Evolutionary conservation across 1,140 invertebrate genomes (phyloP), one percentile per base, ranked within the genome.

Genomic region (Papilio polytes): DNA sequence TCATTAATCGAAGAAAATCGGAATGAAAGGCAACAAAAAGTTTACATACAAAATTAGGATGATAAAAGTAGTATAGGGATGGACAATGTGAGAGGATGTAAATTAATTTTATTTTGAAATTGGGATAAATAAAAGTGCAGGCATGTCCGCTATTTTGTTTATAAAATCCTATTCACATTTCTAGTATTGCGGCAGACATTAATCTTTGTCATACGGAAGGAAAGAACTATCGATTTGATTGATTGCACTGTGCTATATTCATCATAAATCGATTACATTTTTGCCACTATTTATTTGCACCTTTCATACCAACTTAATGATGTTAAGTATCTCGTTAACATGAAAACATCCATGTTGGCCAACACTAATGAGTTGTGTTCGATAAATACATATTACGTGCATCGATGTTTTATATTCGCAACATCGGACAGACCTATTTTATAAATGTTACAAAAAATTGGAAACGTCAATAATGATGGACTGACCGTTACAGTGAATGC

Each of bases 401-500:
- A 70, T 70, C 63, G 63, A 70, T 70, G 15, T 70, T 70, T 63
- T 22, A 22, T 63, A 12, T 70, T 70, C 26, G 63, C 15, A 70
- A 70, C 63, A 31, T 70, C 12, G 26, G 6, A 31, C 63, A 70
- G 10, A 13, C 63, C 13, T 70, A 70, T 31, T 70, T 70, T 13
- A 22, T 22, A 22, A 70, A 15, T 31, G 63, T 70, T 70, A 70
- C 26, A 70, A 70, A 70, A 70, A 70, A 70, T 70, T 70, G 26
- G 22, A 70, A 70, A 70, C 63, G 63, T 70, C 63, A 31, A 70
- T 63, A 77, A 56, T 51, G 56, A 44, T 78, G 10, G 13, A 66
- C 56, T 66, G 77, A n/a, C 77, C 74, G 51, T 78, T 13, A 78
- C 51, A 56, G 6, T 10, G 22, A 22, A 31, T 66, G 56, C 77